These are phyloP conservation scores for Harmothoe impar DNA, from an alignment of 2,888 invertebrate genomes.

Conservation along the genomic window DNA sequence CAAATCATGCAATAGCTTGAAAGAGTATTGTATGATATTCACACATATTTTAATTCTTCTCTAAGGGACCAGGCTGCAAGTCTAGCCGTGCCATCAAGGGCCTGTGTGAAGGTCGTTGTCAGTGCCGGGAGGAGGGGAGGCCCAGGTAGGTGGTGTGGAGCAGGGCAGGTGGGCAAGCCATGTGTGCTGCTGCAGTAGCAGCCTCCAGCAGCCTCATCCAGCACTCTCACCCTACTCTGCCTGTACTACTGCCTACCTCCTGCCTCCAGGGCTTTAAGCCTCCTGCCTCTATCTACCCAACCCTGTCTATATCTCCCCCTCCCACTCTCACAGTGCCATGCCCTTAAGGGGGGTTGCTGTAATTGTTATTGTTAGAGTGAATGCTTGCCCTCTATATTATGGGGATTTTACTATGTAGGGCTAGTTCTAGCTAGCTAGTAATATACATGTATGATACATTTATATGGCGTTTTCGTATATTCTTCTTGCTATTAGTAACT, in stretches of 20 bases:
- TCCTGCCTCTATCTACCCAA: neutral
- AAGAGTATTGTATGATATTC: too few species aligned
- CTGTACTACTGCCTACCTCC: neutral
- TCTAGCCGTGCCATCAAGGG: conserved; percentile 33
- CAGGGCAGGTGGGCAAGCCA: conserved; percentile 10
- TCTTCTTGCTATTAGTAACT: too few species aligned
- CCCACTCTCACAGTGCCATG: neutral
- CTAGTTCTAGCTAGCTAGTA: too few species aligned
- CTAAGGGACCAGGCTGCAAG: conserved; percentile 27
- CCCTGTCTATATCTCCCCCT: neutral
- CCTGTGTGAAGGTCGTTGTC: conserved; percentile 29
- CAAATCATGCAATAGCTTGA: too few species aligned
- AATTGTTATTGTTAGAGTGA: too few species aligned
- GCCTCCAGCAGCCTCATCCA: neutral
- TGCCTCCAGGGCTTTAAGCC: neutral
- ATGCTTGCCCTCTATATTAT: too few species aligned
- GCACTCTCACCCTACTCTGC: neutral
- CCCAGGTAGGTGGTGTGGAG: conserved; percentile 47
- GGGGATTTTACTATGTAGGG: too few species aligned
- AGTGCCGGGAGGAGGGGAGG: conserved; percentile 40
- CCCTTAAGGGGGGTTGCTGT: neutral
- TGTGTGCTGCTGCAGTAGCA: neutral
- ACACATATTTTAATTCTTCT: neutral
- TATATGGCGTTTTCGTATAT: too few species aligned
- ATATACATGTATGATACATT: too few species aligned